Conservation (phyloP, 2,113 vertebrate species). For the Bagarius yarrelli region DNA sequence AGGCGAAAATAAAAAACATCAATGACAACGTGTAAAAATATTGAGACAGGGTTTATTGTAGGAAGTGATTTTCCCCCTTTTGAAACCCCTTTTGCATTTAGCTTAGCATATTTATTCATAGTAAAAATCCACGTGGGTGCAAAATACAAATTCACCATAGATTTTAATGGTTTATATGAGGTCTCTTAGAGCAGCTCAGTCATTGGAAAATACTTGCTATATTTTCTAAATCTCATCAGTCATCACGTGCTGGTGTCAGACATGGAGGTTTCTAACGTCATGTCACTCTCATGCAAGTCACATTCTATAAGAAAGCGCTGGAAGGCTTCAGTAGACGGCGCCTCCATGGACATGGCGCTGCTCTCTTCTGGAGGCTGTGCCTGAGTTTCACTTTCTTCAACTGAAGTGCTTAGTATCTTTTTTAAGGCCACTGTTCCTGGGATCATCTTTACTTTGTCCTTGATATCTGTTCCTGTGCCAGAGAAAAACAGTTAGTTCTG, state of each 20-base stretch:
- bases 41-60: conserved; percentile 65
- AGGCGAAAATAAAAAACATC: conserved; percentile 16
- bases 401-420: conserved; percentile 87
- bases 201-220: conserved; percentile 33
- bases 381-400: conserved; percentile 79
- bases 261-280: conserved; percentile 95
- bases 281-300: conserved; percentile 96
- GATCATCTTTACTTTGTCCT: conserved; percentile 88
- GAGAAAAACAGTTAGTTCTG: neutral
- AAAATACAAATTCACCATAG: conserved; percentile 54
- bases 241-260: conserved; percentile 93
- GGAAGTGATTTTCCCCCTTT: conserved; percentile 50
- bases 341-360: conserved; percentile 78
- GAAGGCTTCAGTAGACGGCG: conserved; percentile 78
- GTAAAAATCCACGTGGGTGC: conserved; percentile 72
- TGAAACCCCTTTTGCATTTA: conserved; percentile 55
- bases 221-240: conserved; percentile 41
- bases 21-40: conserved; percentile 48
- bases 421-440: conserved; percentile 86
- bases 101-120: conserved; percentile 61
- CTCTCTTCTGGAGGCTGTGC: conserved; percentile 82
- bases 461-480: conserved; percentile 89
- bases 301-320: conserved; percentile 88
- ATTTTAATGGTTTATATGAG: conserved; percentile 52
- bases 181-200: conserved; percentile 38